Percentiles rank a stretch among this genome's conserved stretches.
phyloP scores from a whole-genome alignment of 2,888 invertebrate species.

The Ariolimax columbianus region DNA sequence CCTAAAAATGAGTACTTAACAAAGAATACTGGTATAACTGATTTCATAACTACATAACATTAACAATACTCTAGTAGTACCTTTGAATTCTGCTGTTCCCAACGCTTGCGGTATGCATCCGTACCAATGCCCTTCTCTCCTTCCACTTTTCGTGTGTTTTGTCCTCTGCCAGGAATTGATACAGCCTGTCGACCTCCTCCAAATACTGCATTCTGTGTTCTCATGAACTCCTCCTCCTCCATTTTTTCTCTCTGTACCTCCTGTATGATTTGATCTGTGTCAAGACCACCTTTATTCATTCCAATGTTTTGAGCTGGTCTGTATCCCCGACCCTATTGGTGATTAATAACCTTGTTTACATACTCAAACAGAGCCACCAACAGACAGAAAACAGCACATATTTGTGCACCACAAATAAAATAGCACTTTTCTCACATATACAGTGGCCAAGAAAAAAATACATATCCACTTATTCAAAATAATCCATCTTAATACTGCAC shows the following conservation, averaged over 20 bases:
- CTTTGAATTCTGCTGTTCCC: constrained; percentile 36
- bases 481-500: no score
- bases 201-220: not conserved
- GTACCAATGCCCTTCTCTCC: constrained; percentile 4
- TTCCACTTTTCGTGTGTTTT: not conserved
- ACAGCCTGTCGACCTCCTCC: not conserved
- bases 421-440: no score
- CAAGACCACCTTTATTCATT: constrained; percentile 16
- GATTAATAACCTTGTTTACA: not conserved
- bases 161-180: not conserved
- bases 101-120: constrained; percentile 37
- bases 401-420: no score
- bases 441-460: no score
- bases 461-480: no score
- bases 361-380: not conserved
- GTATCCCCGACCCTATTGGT: constrained; percentile 14
- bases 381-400: no score
- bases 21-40: not conserved
- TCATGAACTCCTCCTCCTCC: constrained; percentile 35
- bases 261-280: constrained; percentile 42
- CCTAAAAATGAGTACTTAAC: no score
- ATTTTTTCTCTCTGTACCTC: constrained; percentile 40
- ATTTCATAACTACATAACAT: not conserved
- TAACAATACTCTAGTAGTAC: constrained; percentile 9
- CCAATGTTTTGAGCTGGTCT: constrained; percentile 29